Evolutionary conservation across 1,140 invertebrate genomes (phyloP).

Genomic region (Scaptodrosophila lebanonensis): DNA sequence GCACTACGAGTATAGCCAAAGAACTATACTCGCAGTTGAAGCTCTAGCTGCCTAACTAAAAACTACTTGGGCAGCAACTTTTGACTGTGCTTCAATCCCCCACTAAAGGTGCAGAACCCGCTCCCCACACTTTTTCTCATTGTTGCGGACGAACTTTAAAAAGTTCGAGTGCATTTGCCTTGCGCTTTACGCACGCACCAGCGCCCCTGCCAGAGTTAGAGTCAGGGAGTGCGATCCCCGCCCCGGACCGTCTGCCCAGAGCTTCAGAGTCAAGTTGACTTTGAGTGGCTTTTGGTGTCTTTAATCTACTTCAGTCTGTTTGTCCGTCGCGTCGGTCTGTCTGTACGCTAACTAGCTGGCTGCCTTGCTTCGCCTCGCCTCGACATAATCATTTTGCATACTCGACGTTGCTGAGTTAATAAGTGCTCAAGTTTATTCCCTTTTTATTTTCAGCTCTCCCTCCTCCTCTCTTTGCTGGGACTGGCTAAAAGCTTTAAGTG

Average conservation of each 20-base stretch:
- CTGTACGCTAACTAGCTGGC: background rate
- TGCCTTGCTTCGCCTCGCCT: background rate
- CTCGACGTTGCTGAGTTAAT: constrained; percentile 25
- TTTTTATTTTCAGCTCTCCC: background rate
- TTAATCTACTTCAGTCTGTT: constrained; percentile 46
- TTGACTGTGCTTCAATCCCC: no score
- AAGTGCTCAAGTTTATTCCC: background rate
- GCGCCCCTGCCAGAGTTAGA: no score
- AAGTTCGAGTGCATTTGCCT: constrained; percentile 33
- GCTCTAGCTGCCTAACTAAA: constrained; percentile 11
- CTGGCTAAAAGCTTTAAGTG: no score
- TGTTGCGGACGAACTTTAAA: constrained; percentile 56
- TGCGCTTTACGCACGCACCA: no score
- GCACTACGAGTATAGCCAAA: constrained; percentile 46
- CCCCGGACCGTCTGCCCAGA: constrained; percentile 16
- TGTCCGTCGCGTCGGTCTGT: background rate
- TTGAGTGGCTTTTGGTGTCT: constrained; percentile 62
- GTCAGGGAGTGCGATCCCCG: no score
- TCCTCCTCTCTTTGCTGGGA: no score
- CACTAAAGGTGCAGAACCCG: constrained; percentile 34
- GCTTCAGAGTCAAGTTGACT: constrained; percentile 37
- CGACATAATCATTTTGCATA: constrained; percentile 49
- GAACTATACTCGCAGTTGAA: constrained; percentile 38
- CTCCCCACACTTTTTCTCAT: constrained; percentile 29
- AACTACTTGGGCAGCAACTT: no score